Evolutionary conservation across 2,888 invertebrate genomes (phyloP).

Genomic region (Acanthosepion pharaonis): DNA sequence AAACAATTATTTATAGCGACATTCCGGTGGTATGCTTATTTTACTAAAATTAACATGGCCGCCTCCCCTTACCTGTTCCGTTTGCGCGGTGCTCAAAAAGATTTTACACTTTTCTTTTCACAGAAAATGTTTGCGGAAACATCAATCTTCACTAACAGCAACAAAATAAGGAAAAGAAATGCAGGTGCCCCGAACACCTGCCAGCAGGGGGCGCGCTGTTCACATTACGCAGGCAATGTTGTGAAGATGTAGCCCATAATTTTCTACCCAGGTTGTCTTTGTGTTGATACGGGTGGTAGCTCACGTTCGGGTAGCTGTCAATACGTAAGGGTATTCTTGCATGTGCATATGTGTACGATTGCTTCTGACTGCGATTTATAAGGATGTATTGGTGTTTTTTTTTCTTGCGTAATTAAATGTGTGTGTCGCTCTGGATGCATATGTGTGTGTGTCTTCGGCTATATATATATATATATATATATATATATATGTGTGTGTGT

Average conservation of each 20-base stretch:
- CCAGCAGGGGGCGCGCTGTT: not conserved
- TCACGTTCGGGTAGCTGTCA: not conserved
- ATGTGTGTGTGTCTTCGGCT: not conserved
- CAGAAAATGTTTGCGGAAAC: not conserved
- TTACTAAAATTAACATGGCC: no score
- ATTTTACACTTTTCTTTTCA: not conserved
- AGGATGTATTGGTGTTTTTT: no score
- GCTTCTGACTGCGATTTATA: no score
- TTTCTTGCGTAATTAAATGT: not conserved
- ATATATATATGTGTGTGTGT: no score
- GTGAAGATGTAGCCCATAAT: not conserved
- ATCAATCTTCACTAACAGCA: no score
- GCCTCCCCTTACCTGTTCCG: no score
- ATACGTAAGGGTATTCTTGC: not conserved
- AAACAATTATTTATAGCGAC: no score
- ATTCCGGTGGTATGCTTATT: no score
- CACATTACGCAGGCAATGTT: not conserved
- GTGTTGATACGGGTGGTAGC: not conserved
- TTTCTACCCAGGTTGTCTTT: not conserved
- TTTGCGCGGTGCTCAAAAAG: not conserved
- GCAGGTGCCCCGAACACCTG: not conserved
- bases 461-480: not conserved
- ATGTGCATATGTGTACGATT: no score
- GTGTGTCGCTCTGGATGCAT: not conserved
- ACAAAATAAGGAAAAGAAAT: not conserved